Percentiles rank a stretch among this genome's conserved stretches.
These are phyloP conservation scores for Leucophora obtusa DNA, from an alignment of 2,888 invertebrate genomes.

Conservation along the genomic window DNA sequence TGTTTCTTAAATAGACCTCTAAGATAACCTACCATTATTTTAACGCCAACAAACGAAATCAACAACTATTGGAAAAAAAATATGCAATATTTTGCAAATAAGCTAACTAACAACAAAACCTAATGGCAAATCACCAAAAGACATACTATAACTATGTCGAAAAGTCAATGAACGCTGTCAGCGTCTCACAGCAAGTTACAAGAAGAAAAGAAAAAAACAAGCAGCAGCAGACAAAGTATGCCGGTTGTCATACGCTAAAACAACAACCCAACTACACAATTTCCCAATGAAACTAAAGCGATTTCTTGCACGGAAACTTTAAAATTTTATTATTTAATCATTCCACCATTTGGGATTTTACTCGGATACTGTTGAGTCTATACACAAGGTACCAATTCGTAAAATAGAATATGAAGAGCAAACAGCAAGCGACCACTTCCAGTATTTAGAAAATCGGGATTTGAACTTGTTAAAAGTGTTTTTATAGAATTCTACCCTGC, in stretches of 20 bases:
- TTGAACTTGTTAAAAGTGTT: too few species aligned
- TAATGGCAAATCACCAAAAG: constrained; percentile 27
- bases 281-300: too few species aligned
- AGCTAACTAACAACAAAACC: constrained; percentile 23
- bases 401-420: too few species aligned
- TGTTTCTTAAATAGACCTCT: constrained; percentile 1
- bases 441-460: too few species aligned
- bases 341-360: too few species aligned
- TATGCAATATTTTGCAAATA: constrained; percentile 54
- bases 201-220: neutral
- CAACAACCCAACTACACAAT: neutral
- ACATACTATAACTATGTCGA: constrained; percentile 66
- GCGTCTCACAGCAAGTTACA: constrained; percentile 26
- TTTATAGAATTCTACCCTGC: too few species aligned
- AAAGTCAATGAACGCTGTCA: constrained; percentile 68
- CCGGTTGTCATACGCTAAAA: constrained; percentile 1
- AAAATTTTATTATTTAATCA: too few species aligned
- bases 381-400: too few species aligned
- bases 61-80: constrained; percentile 18
- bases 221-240: constrained; percentile 43
- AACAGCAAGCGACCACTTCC: too few species aligned
- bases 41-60: constrained; percentile 56
- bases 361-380: too few species aligned
- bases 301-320: too few species aligned
- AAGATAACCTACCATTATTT: constrained; percentile 27